Evolutionary conservation across 2,888 invertebrate genomes (phyloP), one percentile per base, ranked within the genome.

Genomic region (Polyploca ridens): DNA sequence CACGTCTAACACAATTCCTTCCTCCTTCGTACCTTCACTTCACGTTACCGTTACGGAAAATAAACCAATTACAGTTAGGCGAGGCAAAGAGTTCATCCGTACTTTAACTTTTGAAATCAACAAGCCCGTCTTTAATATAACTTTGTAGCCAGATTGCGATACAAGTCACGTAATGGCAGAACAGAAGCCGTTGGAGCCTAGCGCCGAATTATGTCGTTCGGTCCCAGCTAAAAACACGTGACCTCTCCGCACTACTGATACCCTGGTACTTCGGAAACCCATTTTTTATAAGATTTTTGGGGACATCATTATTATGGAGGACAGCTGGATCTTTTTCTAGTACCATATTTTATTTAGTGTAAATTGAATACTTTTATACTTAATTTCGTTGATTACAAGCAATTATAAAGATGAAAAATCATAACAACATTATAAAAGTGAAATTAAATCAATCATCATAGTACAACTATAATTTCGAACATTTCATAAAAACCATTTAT

Each of bases 121-220:
- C 82, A 78, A 74, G 71, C 70, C 76, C 72, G 72, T 77, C 74
- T 81, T 73, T 77, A 73, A 81, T 79, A 82, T 76, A 85, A 79
- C 66, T 67, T 68, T 69, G 76, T 72, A 70, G 66, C 67, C 46
- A 69, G 70, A 77, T 87, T 82, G 71, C 66, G 64, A 85, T 77
- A 82, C 84, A 80, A 78, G 83, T 86, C 86, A 86, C 87, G 87
- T 87, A 76, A 74, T 70, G 62, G 66, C 62, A 65, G 66, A 73
- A 74, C 79, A 81, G 76, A 78, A 78, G 75, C 71, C 74, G 74
- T 73, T 72, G 65, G 80, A 75, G 77, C 74, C 69, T 70, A 67
- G 75, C 72, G 73, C 71, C 75, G 71, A 83, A 84, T 83, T 82
- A 82, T 76, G 75, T 81, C 69, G 63, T 69, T 69, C 74, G 54